A percentile compares a stretch with the other conserved stretches of the same genome.
Evolutionary conservation across 2,113 vertebrate species (phyloP).

Genomic region (Peromyscus polionotus): DNA sequence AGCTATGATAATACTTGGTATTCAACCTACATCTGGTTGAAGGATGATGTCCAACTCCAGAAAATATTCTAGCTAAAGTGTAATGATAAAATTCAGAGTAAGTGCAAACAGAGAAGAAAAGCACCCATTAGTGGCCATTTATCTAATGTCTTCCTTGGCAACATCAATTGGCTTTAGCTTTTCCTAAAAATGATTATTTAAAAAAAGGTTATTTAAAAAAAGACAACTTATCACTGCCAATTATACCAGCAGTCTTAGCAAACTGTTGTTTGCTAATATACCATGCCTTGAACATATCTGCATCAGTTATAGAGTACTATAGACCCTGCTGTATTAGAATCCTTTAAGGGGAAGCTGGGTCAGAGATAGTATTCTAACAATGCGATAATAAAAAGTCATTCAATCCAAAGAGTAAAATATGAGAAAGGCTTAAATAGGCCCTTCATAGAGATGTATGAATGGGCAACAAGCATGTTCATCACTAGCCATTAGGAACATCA

Average conservation of each 20-base stretch:
- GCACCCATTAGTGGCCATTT: not conserved
- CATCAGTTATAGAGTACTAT: not conserved
- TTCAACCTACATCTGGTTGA: not conserved
- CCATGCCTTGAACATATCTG: not conserved
- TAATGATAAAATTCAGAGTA: conserved; percentile 9
- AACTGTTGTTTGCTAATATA: not conserved
- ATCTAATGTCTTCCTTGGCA: conserved; percentile 26
- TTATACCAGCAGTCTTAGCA: not conserved
- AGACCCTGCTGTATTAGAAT: not conserved
- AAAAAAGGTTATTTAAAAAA: not conserved
- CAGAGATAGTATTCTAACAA: not conserved
- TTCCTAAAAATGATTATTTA: too few relatives aligned
- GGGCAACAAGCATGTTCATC: not conserved
- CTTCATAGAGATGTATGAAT: not conserved
- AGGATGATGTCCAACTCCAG: not conserved
- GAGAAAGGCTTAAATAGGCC: not conserved
- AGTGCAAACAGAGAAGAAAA: not conserved
- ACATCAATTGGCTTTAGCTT: not conserved
- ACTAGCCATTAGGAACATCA: not conserved
- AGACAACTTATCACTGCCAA: not conserved
- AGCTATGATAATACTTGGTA: not conserved
- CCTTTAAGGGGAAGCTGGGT: not conserved
- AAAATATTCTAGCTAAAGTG: not conserved
- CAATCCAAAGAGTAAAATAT: not conserved
- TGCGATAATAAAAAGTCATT: not conserved